Base-by-base conservation (phyloP, 2,113 vertebrate genomes). In the Dryoscopus gambensis region DNA sequence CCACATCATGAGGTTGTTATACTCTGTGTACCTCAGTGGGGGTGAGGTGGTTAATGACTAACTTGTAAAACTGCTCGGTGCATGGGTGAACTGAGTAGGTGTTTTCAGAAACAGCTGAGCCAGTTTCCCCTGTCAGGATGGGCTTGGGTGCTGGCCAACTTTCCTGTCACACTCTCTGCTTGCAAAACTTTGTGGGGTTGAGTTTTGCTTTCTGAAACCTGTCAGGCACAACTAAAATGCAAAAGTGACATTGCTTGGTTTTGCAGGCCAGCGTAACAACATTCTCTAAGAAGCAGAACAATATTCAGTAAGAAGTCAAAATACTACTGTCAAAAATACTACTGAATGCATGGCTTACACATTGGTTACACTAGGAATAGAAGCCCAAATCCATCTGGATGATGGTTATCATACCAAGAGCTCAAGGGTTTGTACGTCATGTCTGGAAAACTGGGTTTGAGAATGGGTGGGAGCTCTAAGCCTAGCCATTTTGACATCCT, bases 61-160 rank as follows among this genome's bases (percentile, higher is more conserved):
- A 91, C 87, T 79, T 82, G 84, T 84, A 76, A 93, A 96, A 42
- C 57, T 79, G 77, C 60, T 92, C 0, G 0, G 69, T 87, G 81
- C 57, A 79, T 80, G 91, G 70, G 84, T 94, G 95, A 96, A 70
- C 90, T 67, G 82, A 85, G 93, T 93, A 93, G 91, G 95, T 96
- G 95, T 90, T 96, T 93, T 85, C 93, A 96, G 90, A 90, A 95
- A 93, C 85, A 95, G 75, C 90, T 95, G 87, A 91, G 91, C 87
- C 92, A 85, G 56, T 85, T 94, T 93, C 82, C 92, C 68, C 68
- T 91, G 78, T 95, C 79, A 95, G 84, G 82, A 95, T 55, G 75
- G 67, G 50, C 7, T 89, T 95, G 95, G 93, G 75, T 74, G 33
- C 84, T 57, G 60, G 96, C 91, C 96, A 91, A 15, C 67, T 89